These are phyloP conservation scores for Triplophysa yarkandensis DNA, from an alignment of 2,797 vertebrate species.

Conservation along the genomic window DNA sequence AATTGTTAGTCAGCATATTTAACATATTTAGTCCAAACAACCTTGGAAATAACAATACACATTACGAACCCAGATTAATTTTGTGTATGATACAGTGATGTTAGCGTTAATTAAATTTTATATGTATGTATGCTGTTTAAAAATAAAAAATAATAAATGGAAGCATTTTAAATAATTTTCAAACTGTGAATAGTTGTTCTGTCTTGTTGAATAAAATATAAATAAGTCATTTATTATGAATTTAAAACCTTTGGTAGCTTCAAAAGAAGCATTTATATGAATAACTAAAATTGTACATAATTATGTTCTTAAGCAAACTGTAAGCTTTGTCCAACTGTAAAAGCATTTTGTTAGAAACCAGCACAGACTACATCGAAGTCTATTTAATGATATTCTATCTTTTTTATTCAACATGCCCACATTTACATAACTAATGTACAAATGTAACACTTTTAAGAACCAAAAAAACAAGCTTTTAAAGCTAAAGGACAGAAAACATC, in stretches of 20 bases:
- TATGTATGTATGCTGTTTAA: constrained; percentile 9
- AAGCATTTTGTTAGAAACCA: constrained; percentile 14
- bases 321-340: constrained; percentile 7
- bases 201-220: background rate
- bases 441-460: constrained; percentile 10
- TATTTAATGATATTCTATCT: constrained; percentile 1
- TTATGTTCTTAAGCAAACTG: constrained; percentile 18
- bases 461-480: constrained; percentile 24
- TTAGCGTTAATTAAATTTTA: background rate
- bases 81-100: background rate
- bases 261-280: constrained; percentile 2
- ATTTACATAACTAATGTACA: constrained; percentile 28
- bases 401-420: constrained; percentile 15
- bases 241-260: background rate
- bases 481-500: constrained; percentile 14
- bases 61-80: too few relatives aligned
- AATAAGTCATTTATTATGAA: constrained; percentile 5
- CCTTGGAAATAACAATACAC: background rate
- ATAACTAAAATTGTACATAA: constrained; percentile 26
- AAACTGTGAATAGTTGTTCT: background rate
- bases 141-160: background rate
- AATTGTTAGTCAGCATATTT: background rate
- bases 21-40: background rate
- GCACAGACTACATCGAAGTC: background rate
- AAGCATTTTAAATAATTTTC: background rate